Evolutionary conservation across 2,797 vertebrate species (phyloP), one percentile per base, ranked within the genome.

Genomic region (Pogonophryne albipinna): DNA sequence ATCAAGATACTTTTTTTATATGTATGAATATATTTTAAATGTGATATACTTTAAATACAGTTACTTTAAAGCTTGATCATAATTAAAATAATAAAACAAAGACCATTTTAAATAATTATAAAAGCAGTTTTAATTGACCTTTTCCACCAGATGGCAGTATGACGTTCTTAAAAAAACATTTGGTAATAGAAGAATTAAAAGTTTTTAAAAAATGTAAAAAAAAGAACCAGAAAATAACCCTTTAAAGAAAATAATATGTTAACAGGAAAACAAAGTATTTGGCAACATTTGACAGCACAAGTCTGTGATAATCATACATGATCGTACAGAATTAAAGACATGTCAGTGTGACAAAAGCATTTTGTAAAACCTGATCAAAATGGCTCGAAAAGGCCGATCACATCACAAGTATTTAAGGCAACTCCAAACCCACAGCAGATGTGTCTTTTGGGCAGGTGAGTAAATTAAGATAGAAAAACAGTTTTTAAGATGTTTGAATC

Each of bases 121-220:
- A 87, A 67, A 73, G 5, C 44, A 56, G 15, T 58, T 81, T 76
- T 76, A 70, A 59, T 27, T 45, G 1, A 27, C 42, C 55, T 65
- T 47, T 19, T 75, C 71, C 71, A 78, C 67, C 23, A 78, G 74
- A 65, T 78, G 76, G 68, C 52, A 15, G 19, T 10, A 72, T 34
- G 4, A 49, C 20, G 71, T 2, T 1, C 8, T 38, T 52, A 23
- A 72, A 47, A 47, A 83, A 52, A 3, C 10, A 27, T 11, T 46
- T 13, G 45, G 38, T 38, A 27, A 31, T 34, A 53, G 8, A 71
- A 3, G 62, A 52, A n/a, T n/a, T 12, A 1, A 31, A 42, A 27
- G 13, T 2, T 7, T 23, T 52, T 23, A 0, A 17, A 51, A 71
- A 75, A 45, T 2, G 34, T 2, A 65, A 20, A 27, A 8, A 31